A percentile compares a stretch with the other conserved stretches of the same genome.
These are phyloP conservation scores for Pundamilia nyererei DNA, from an alignment of 2,113 vertebrate genomes.

Conservation along the genomic window DNA sequence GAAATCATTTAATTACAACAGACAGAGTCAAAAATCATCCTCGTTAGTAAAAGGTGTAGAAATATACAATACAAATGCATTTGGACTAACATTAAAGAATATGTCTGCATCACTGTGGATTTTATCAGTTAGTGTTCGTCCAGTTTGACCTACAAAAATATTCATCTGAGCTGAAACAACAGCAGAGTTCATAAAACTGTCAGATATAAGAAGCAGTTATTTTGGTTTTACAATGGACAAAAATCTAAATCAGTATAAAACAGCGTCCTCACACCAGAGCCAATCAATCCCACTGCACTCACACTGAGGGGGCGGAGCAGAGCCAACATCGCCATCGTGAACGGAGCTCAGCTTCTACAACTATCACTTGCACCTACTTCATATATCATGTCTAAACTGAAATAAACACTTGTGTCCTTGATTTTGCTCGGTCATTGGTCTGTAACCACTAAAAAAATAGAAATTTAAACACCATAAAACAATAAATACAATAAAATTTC, in stretches of 20 bases:
- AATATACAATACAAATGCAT: constrained; percentile 71
- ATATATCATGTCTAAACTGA: background rate
- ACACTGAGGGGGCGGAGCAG: background rate
- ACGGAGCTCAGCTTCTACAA: background rate
- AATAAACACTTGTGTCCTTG: background rate
- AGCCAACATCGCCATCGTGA: rapidly evolving
- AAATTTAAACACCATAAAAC: background rate
- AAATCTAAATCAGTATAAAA: background rate
- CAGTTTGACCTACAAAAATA: constrained; percentile 51
- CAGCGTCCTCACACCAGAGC: background rate
- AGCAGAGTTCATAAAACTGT: constrained; percentile 13
- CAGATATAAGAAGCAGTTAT: background rate
- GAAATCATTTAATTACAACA: constrained; percentile 72
- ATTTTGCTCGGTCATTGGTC: background rate
- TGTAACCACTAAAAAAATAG: background rate
- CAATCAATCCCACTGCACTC: background rate
- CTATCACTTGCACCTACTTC: background rate
- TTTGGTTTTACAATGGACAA: background rate
- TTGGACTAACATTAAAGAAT: constrained; percentile 41
- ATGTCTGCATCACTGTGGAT: constrained; percentile 11
- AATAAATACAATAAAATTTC: background rate
- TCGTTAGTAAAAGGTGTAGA: constrained; percentile 66
- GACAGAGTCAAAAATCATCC: constrained; percentile 46
- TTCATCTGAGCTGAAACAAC: constrained; percentile 51
- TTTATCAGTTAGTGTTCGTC: background rate